Evolutionary conservation across 2,797 vertebrate genomes (phyloP).

Genomic region (Microchirus variegatus): DNA sequence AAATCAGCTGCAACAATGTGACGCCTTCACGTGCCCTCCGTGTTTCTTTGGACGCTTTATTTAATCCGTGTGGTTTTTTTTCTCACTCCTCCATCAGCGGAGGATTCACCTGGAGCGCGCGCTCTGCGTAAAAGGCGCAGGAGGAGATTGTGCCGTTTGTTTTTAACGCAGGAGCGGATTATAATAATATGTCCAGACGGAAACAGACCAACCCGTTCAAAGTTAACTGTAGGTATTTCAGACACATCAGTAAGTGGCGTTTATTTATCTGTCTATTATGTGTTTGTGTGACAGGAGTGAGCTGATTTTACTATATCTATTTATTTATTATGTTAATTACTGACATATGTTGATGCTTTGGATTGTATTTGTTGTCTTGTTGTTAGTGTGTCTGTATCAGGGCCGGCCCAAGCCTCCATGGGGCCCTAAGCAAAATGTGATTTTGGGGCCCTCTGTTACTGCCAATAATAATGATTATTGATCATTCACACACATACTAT

Average conservation of each 20-base stretch:
- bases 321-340: too few relatives aligned
- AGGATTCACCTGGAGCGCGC: constrained; percentile 55
- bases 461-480: too few relatives aligned
- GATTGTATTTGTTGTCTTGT: too few relatives aligned
- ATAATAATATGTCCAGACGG: constrained; percentile 96
- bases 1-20: constrained; percentile 56
- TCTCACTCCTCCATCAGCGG: constrained; percentile 21
- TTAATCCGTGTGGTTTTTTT: constrained; percentile 3
- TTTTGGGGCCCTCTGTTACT: too few relatives aligned
- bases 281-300: too few relatives aligned
- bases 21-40: constrained; percentile 14
- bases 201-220: constrained; percentile 99
- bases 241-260: constrained; percentile 47
- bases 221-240: constrained; percentile 96
- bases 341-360: too few relatives aligned
- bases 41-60: constrained; percentile 18
- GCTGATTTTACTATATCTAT: too few relatives aligned
- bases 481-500: too few relatives aligned
- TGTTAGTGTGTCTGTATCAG: too few relatives aligned
- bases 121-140: constrained; percentile 44
- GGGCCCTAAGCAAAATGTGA: too few relatives aligned
- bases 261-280: not conserved
- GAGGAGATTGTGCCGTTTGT: constrained; percentile 66
- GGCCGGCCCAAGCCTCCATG: too few relatives aligned
- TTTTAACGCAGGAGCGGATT: constrained; percentile 54